These are phyloP conservation scores for Emys orbicularis DNA, from an alignment of 2,797 vertebrate species.

Conservation along the genomic window DNA sequence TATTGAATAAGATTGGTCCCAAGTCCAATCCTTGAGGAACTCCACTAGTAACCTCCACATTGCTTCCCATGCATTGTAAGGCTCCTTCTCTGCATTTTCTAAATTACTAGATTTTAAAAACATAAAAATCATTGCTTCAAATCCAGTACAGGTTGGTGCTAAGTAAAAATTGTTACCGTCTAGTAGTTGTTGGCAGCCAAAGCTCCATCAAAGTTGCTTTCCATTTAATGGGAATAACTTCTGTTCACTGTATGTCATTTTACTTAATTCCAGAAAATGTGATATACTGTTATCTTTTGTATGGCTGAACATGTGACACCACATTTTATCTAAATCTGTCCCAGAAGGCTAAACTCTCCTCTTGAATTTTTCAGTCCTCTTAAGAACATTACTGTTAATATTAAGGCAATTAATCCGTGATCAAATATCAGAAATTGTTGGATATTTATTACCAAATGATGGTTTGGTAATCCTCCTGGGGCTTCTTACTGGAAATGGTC, in stretches of 20 bases:
- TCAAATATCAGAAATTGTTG: not conserved
- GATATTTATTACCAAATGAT: not conserved
- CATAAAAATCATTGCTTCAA: not conserved
- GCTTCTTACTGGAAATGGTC: not conserved
- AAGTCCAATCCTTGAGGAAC: not conserved
- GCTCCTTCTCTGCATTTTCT: not conserved
- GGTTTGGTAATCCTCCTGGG: not conserved
- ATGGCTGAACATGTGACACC: not conserved
- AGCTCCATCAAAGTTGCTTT: not conserved
- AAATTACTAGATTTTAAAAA: not conserved
- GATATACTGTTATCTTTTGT: not conserved
- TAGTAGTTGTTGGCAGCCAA: not conserved
- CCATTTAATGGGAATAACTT: not conserved
- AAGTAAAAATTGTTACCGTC: not conserved
- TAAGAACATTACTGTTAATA: not conserved
- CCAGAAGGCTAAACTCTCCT: not conserved
- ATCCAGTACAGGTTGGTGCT: not conserved
- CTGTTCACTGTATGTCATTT: not conserved
- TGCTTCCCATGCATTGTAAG: not conserved
- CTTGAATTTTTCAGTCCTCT: not conserved
- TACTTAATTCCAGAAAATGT: not conserved
- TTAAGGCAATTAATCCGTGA: not conserved
- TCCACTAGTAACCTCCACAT: not conserved
- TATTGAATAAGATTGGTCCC: not conserved
- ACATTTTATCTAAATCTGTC: not conserved